These are phyloP conservation scores for Coptodon bakossiorum DNA, from an alignment of 2,113 vertebrate genomes.

Conservation along the genomic window DNA sequence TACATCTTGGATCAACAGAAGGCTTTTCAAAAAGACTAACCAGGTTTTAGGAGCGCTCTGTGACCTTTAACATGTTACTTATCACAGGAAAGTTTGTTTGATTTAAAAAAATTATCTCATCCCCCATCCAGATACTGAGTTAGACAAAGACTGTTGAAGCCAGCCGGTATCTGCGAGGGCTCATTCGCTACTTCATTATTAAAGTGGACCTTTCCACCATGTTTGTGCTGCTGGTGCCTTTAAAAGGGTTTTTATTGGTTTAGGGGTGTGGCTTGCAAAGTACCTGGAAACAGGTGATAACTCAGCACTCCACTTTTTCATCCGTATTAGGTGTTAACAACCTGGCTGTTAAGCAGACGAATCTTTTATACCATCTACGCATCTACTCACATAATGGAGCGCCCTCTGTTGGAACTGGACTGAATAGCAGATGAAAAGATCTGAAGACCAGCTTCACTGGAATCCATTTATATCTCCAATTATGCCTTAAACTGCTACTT, in stretches of 20 bases:
- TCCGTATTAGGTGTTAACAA: fast-evolving
- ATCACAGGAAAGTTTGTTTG: fast-evolving
- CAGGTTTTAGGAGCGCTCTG: neutral
- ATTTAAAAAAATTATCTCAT: neutral
- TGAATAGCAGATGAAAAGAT: neutral
- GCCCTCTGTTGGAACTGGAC: neutral
- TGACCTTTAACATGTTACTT: neutral
- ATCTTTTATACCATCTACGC: neutral
- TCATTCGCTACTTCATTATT: neutral
- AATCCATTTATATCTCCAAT: slow-evolving; percentile 2
- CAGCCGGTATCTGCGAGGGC: neutral
- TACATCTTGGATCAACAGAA: neutral
- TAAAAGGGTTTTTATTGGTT: fast-evolving
- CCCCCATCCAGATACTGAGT: neutral
- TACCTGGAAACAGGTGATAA: neutral
- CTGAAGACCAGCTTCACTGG: neutral
- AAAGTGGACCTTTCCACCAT: neutral
- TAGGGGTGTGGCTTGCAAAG: fast-evolving
- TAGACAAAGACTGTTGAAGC: neutral
- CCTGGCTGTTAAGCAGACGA: neutral
- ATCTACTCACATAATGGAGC: neutral
- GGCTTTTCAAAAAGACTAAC: neutral
- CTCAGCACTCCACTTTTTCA: neutral
- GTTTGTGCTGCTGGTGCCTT: neutral
- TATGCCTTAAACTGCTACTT: neutral